These are phyloP conservation scores for Plusia festucae DNA, from an alignment of 2,888 invertebrate species.

Conservation along the genomic window DNA sequence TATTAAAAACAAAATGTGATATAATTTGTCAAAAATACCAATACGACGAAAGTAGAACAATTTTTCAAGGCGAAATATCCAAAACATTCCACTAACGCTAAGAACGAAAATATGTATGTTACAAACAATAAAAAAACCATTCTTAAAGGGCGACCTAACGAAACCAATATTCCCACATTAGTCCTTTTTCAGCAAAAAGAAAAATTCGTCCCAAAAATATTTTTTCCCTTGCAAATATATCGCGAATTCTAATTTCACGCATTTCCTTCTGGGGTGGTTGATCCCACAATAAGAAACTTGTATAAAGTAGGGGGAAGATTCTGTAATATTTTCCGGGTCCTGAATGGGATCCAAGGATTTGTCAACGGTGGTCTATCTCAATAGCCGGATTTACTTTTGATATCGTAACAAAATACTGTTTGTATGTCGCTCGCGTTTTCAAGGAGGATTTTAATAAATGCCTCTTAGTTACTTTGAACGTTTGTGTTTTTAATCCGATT, in stretches of 20 bases:
- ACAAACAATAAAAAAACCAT: conserved; percentile 15
- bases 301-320: conserved; percentile 49
- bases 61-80: too few relatives aligned
- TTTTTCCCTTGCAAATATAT: conserved; percentile 55
- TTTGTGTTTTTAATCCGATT: conserved; percentile 23
- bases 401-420: conserved; percentile 48
- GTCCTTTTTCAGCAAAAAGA: conserved; percentile 42
- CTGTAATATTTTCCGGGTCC: conserved; percentile 56
- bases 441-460: conserved; percentile 18
- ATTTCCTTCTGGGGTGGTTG: conserved; percentile 48
- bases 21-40: too few relatives aligned
- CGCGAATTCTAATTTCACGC: conserved; percentile 59
- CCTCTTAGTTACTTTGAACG: conserved; percentile 16
- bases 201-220: conserved; percentile 50
- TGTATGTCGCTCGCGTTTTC: conserved; percentile 20
- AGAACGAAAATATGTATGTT: background rate
- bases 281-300: conserved; percentile 56
- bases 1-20: too few relatives aligned
- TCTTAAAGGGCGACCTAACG: conserved; percentile 20
- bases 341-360: conserved; percentile 60
- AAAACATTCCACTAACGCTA: background rate
- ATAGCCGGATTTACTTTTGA: conserved; percentile 49
- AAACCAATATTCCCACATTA: conserved; percentile 40
- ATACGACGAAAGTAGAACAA: too few relatives aligned
- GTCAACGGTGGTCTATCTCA: conserved; percentile 53